Evolutionary conservation across 2,888 invertebrate genomes (phyloP), one percentile per base, ranked within the genome.

Genomic region (Tanypteryx hageni): DNA sequence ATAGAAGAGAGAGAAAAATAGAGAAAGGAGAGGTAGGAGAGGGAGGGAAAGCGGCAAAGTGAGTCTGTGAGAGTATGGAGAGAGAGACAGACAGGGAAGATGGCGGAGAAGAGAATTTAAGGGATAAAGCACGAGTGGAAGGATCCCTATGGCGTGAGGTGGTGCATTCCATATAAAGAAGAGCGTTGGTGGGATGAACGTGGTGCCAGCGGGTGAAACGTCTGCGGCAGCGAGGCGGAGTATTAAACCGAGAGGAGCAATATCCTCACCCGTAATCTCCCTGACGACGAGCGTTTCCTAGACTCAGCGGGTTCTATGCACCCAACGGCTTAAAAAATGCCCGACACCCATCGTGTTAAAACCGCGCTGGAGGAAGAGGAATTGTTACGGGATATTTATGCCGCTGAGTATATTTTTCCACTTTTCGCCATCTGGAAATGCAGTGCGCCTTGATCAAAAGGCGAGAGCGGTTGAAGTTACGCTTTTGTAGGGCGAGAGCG

Each of bases 381-480:
- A 76, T 76, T 76, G 76, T 76, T 76, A 76, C 76, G 76, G 22
- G 22, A 14, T 76, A 76, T 76, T 76, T 76, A 76, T 76, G 76
- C 22, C 16, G 18, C 68, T 9, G 68, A 64, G 64, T 18, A 16
- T 64, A 9, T 64, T 11, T 44, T 44, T 44, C 44, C 44, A 44
- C 44, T 1, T 44, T 68, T 10, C 76, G 9, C 22, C 76, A 76
- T 76, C 76, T 76, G 76, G 27, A 18, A 68, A 68, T 68, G 68
- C 68, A 68, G 11, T 44, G 44, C 44, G 44, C 44, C 44, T 3
- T 14, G 22, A 76, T 76, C 22, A 76, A 27, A 27, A 22, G 68
- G 64, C 14, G 68, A 22, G 9, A 68, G n/a, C n/a, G n/a, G 68
- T 27, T 44, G 44, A 44, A 44, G 76, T 27, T 11, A 22, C 76